Base-by-base conservation (phyloP, 1,140 invertebrate species). In the Brachionus paranguensis region DNA sequence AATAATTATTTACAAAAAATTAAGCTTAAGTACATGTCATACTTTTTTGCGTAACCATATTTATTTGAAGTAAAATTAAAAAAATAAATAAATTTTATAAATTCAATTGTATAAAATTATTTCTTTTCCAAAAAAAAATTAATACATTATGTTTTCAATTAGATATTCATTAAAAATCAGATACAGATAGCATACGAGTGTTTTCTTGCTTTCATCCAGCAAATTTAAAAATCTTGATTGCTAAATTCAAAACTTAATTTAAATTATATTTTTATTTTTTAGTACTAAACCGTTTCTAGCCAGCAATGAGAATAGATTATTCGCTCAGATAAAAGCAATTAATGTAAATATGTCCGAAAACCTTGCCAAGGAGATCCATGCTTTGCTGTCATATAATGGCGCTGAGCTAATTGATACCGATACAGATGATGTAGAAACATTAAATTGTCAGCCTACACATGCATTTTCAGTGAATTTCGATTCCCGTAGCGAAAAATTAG, bases 261-360 rank as follows among this genome's bases (percentile, higher is more conserved):
- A 11, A 50, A 24, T n/a, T 41, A 27, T 11, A 11, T 74, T n/a
- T 12, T 17, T 17, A 7, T 78, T 24, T 79, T 74, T 17, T 10
- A 76, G 72, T 3, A 76, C 43, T 27, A 45, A 76, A 10, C 72
- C 72, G 5, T 76, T 50, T 27, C 50, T 76, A 12, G 41, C 72
- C 8, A 50, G 47, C 10, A 50, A 47, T 47, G 43, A 50, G 8
- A 64, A 47, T 64, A 24, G 14, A 12, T 29, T 81, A 55, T 68
- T 81, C 45, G n/a, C 53, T 14, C 27, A 81, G 17, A 12, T 81
- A 20, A 64, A 45, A 43, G 53, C 78, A 41, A 27, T 81, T 24
- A 81, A 81, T 47, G 24, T 81, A 12, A 81, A 81, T 47, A 37
- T 81, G 24, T 17, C 50, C 10, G 53, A 64, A 4, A 33, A 81